Conservation (phyloP, 1,140 invertebrate genomes). For the Brachionus rubens region DNA sequence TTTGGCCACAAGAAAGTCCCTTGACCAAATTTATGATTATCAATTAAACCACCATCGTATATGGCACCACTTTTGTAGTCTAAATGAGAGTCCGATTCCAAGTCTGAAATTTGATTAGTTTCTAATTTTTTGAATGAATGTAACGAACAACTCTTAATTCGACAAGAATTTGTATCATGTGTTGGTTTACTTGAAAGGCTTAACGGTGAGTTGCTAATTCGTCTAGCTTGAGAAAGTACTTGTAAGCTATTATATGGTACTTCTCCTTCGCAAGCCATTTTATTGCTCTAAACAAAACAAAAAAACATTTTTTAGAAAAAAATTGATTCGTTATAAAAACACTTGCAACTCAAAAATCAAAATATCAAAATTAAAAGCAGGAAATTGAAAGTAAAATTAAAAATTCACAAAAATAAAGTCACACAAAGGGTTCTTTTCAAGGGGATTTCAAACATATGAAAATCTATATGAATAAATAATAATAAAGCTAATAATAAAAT, state of each 20-base stretch:
- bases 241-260: constrained; percentile 26
- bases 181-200: not conserved
- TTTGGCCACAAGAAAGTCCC: constrained; percentile 58
- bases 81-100: constrained; percentile 29
- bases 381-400: too few species aligned
- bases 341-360: too few species aligned
- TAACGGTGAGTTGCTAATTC: constrained; percentile 15
- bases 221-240: constrained; percentile 36
- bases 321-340: too few species aligned
- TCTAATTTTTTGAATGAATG: not conserved
- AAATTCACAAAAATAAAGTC: too few species aligned
- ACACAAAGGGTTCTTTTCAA: too few species aligned
- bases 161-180: not conserved
- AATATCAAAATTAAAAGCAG: too few species aligned
- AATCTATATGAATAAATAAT: too few species aligned
- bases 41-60: constrained; percentile 52
- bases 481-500: too few species aligned
- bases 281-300: not conserved
- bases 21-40: constrained; percentile 53
- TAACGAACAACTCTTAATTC: not conserved
- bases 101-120: not conserved
- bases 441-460: too few species aligned
- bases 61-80: constrained; percentile 56
- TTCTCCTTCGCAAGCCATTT: constrained; percentile 30
- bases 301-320: too few species aligned